Base-by-base conservation (phyloP, 2,113 vertebrate genomes). In the Pleuronectes platessa region DNA sequence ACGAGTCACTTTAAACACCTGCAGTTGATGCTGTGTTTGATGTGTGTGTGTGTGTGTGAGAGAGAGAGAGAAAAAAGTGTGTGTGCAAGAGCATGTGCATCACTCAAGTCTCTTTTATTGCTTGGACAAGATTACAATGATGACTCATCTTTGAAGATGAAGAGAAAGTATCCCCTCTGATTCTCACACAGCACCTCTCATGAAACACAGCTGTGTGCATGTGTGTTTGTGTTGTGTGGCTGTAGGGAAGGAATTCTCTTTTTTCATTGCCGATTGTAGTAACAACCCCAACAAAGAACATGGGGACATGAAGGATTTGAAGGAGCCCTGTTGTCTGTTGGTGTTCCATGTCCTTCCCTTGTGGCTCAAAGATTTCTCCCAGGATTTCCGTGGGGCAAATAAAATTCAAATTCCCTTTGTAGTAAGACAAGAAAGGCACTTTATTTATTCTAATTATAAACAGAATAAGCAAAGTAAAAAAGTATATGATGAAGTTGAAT, bases 91-190 rank as follows among this genome's bases (percentile, higher is more conserved):
- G 14, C 26, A 23, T 68, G 35, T 23, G 65, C 26, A 49, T 74
- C 69, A 64, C 53, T 71, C 51, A 85, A 80, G 72, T 73, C 65
- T 55, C 51, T 75, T 55, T 73, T 55, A 79, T 71, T 82, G 77
- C 61, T 74, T 67, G 69, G 71, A 78, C 24, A 73, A 76, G 77
- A 78, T 81, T 65, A 78, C 55, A 69, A 40, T 67, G 73, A 85
- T 80, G 68, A 76, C 40, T 77, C 71, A 78, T 64, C n/a, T 87
- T 86, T 81, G 68, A 89, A 83, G 68, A 81, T 81, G 71, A 86
- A 79, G 61, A 77, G 49, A 71, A 78, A 69, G 45, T 58, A 27
- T 71, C 63, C 53, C 71, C 59, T 77, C 60, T 79, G 60, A 79
- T 76, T 63, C 63, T 68, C 75, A 71, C 68, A 78, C 73, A 61